Evolutionary conservation across 2,888 invertebrate genomes (phyloP).

Genomic region (Cheilosia soror): DNA sequence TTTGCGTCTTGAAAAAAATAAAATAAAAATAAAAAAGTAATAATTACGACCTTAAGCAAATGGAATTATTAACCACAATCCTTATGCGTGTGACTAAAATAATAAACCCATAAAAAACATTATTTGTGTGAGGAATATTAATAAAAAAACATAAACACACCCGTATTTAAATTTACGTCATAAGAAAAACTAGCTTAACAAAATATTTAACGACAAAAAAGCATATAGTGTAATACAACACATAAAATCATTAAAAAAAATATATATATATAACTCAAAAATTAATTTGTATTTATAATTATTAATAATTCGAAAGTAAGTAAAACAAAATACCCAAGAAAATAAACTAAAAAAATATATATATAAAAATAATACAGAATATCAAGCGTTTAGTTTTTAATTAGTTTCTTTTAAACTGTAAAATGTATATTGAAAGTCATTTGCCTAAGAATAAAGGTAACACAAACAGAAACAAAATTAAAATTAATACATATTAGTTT

Average conservation of each 20-base stretch:
- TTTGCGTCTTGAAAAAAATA: slow-evolving; percentile 9
- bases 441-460: slow-evolving; percentile 30
- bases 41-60: slow-evolving; percentile 3
- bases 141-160: not conserved
- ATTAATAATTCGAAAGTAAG: slow-evolving; percentile 23
- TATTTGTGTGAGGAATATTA: not conserved
- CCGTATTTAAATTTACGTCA: slow-evolving; percentile 1
- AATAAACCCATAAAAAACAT: not conserved
- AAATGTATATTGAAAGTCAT: slow-evolving; percentile 27
- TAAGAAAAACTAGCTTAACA: slow-evolving; percentile 24
- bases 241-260: slow-evolving; percentile 8
- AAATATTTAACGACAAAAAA: not conserved
- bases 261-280: not conserved
- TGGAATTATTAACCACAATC: slow-evolving; percentile 11
- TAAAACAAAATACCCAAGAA: slow-evolving; percentile 6
- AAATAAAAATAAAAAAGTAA: not conserved
- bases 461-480: not conserved
- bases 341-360: slow-evolving; percentile 15
- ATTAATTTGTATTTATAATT: slow-evolving; percentile 22
- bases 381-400: slow-evolving; percentile 20
- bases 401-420: slow-evolving; percentile 6
- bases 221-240: not conserved
- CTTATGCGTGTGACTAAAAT: slow-evolving; percentile 1
- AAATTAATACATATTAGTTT: not conserved
- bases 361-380: slow-evolving; percentile 1